Conservation (phyloP, 53 echinoderm and acorn worm species). For the Mesocentrotus franciscanus region DNA sequence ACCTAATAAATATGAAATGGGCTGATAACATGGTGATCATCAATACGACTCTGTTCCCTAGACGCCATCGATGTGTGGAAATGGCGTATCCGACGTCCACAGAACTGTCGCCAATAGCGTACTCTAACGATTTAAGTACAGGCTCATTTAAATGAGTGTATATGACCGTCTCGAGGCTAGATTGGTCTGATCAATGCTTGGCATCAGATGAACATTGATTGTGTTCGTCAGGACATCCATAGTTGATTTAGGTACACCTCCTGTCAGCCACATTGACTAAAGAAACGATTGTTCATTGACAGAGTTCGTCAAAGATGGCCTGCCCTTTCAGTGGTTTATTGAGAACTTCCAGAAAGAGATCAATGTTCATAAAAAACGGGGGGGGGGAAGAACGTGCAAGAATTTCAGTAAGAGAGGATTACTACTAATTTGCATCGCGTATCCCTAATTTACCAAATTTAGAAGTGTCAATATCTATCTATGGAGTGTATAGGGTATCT, state of each 20-base stretch:
- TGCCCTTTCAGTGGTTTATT: background rate
- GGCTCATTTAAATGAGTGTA: background rate
- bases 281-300: background rate
- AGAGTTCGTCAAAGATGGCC: background rate
- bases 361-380: background rate
- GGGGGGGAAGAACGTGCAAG: no score
- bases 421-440: background rate
- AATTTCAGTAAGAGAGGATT: background rate
- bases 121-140: background rate
- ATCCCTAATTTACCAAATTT: background rate
- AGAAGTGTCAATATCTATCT: background rate
- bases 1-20: no score
- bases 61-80: no score
- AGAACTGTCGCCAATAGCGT: background rate
- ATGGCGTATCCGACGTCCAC: background rate
- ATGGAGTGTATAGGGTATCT: background rate
- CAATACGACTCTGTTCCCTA: no score
- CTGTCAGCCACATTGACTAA: background rate
- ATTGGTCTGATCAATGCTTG: background rate
- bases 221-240: background rate
- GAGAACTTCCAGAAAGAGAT: background rate
- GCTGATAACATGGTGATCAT: no score
- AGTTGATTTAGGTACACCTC: background rate
- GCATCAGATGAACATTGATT: constrained; percentile 13
- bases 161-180: background rate